Base-by-base conservation (phyloP, 2,888 invertebrate species). In the Epiblema foenella region DNA sequence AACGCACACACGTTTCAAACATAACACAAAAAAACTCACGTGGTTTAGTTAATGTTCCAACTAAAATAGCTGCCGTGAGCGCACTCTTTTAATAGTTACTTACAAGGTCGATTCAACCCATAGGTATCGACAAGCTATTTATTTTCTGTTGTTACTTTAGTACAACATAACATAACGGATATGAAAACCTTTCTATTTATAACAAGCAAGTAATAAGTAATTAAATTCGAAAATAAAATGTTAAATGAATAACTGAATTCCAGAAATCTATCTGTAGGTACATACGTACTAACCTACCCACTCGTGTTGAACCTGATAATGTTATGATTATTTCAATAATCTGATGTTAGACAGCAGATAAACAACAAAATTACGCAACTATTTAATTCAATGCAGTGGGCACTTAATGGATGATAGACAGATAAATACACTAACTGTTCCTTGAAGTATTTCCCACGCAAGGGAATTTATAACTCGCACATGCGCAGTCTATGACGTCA, bases 391-490 rank as follows among this genome's bases (percentile, higher is more conserved):
- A 70, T 65, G 52, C 64, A 69, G 24, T 37, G 64, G 69, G 51
- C 51, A 65, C 42, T 70, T 12, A 59, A 52, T 64, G 58, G 33
- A 46, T 51, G 59, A 66, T 67, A 62, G 54, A 59, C 24, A 29
- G 15, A 29, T 62, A 37, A 46, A 29, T 37, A 49, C 46, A 67
- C 60, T 42, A n/a, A 39, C 60, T 49, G 49, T 56, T 54, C 46
- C 70, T 66, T 54, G 10, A 15, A 54, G 18, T 62, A 71, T 42
- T 71, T 71, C 71, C 67, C 71, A 71, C 71, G 71, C 67, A 66
- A 52, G 18, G n/a, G 17, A 20, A 37, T 52, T 37, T 12, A 51
- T 56, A 57, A 33, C 49, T 29, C 51, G 62, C 71, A 71, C 67
- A 56, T 71, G 71, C 51, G 67, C 62, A 66, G 54, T 42, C 5